Percentiles rank a stretch among this genome's conserved stretches.
Evolutionary conservation across 2,888 invertebrate species (phyloP).

Genomic region (Spialia ferax): DNA sequence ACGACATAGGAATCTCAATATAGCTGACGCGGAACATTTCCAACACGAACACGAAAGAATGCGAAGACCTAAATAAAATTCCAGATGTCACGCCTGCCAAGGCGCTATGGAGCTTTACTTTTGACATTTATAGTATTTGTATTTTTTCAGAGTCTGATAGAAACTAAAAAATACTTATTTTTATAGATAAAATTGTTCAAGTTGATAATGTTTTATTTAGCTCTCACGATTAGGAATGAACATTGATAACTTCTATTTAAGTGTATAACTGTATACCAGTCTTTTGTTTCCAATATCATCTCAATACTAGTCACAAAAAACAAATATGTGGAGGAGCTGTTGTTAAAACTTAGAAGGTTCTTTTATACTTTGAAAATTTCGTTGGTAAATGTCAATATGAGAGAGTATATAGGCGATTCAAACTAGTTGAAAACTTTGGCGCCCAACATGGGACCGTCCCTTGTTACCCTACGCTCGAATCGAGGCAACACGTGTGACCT

Average conservation of each 20-base stretch:
- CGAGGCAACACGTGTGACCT: constrained; percentile 9
- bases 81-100: constrained; percentile 38
- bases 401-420: constrained; percentile 50
- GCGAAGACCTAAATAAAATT: constrained; percentile 45
- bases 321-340: constrained; percentile 57
- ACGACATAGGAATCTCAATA: constrained; percentile 45
- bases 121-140: constrained; percentile 13
- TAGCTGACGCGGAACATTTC: constrained; percentile 40
- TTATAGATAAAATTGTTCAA: no score
- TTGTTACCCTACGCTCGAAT: neutral
- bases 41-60: constrained; percentile 43
- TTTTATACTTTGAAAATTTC: constrained; percentile 54
- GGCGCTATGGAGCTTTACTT: constrained; percentile 11
- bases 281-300: constrained; percentile 54
- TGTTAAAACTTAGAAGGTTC: constrained; percentile 51
- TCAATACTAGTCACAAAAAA: constrained; percentile 57
- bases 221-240: neutral
- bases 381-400: constrained; percentile 38
- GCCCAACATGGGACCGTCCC: constrained; percentile 37
- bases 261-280: constrained; percentile 8
- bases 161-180: neutral
- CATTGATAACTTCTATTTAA: neutral
- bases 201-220: neutral
- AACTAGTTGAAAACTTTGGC: constrained; percentile 52
- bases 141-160: neutral